A percentile compares a stretch with the other conserved stretches of the same genome.
These are phyloP conservation scores for Rhodophaea formosa DNA, from an alignment of 2,888 invertebrate species.

Conservation along the genomic window DNA sequence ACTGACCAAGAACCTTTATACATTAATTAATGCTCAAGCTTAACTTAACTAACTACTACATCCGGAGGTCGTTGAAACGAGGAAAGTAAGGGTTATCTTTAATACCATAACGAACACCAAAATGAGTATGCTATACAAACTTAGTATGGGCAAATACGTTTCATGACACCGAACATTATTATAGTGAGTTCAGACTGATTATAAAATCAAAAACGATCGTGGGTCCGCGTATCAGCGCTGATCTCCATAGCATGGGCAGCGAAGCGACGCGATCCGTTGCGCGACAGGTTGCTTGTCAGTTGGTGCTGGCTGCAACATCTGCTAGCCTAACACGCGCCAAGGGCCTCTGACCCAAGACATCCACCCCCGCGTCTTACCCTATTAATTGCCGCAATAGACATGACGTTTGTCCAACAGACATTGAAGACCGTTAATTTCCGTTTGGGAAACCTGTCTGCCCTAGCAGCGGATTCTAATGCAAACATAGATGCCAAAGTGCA, in stretches of 20 bases:
- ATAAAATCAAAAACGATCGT: slow-evolving; percentile 61
- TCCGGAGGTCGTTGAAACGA: slow-evolving; percentile 50
- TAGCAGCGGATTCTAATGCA: slow-evolving; percentile 52
- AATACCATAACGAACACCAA: slow-evolving; percentile 41
- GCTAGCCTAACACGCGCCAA: slow-evolving; percentile 51
- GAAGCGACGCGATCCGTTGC: slow-evolving; percentile 74
- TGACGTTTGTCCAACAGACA: slow-evolving; percentile 64
- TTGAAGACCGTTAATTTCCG: slow-evolving; percentile 74
- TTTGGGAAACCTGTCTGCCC: slow-evolving; percentile 70
- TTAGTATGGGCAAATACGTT: slow-evolving; percentile 28
- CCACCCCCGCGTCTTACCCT: slow-evolving; percentile 73
- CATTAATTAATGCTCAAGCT: slow-evolving; percentile 47
- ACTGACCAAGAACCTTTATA: slow-evolving; percentile 33
- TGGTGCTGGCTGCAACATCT: slow-evolving; percentile 66
- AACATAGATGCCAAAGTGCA: slow-evolving; percentile 61
- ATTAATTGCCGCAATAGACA: slow-evolving; percentile 61
- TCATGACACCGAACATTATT: slow-evolving; percentile 23
- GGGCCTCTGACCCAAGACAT: slow-evolving; percentile 54
- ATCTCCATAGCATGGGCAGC: slow-evolving; percentile 63
- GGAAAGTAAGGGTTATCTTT: slow-evolving; percentile 44
- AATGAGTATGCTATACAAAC: slow-evolving; percentile 14
- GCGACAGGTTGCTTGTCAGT: slow-evolving; percentile 79
- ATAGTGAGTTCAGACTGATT: slow-evolving; percentile 43
- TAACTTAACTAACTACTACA: slow-evolving; percentile 34
- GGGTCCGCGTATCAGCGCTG: slow-evolving; percentile 58